These are phyloP conservation scores for Smithornis capensis DNA, from an alignment of 2,113 vertebrate species.

Conservation along the genomic window DNA sequence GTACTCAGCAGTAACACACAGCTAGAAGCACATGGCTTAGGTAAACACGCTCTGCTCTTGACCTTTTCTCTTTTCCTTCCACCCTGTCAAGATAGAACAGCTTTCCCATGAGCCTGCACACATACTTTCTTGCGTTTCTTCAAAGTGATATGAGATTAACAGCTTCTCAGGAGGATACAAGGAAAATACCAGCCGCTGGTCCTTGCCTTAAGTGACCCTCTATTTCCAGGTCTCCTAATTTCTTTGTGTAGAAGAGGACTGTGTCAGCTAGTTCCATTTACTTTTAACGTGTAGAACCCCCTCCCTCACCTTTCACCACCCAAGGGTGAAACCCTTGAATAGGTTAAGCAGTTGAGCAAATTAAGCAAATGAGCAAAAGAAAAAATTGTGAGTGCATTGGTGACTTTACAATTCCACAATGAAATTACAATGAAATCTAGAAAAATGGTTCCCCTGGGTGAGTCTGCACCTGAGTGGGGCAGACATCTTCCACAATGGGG, in stretches of 20 bases:
- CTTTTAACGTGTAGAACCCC: not conserved
- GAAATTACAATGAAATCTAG: not conserved
- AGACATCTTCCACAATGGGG: not conserved
- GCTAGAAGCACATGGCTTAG: constrained; percentile 28
- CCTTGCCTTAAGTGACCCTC: constrained; percentile 33
- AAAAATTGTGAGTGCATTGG: not conserved
- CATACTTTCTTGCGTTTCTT: constrained; percentile 32
- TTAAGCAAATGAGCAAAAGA: not conserved
- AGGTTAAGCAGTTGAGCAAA: not conserved
- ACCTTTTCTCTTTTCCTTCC: constrained; percentile 57
- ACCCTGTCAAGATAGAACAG: constrained; percentile 25
- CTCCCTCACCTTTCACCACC: not conserved
- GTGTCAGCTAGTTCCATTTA: not conserved
- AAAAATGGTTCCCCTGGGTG: not conserved
- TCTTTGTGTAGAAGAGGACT: not conserved
- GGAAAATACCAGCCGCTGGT: not conserved
- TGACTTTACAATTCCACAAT: not conserved
- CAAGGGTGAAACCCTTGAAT: too few species aligned
- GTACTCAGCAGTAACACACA: not conserved
- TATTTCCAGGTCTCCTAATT: not conserved
- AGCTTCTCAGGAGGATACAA: not conserved
- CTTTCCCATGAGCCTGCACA: constrained; percentile 41
- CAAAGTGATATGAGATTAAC: not conserved
- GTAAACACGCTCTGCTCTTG: constrained; percentile 48
- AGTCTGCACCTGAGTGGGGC: not conserved